Percentiles rank a stretch among this genome's conserved stretches.
These are phyloP conservation scores for Tinea trinotella DNA, from an alignment of 2,888 invertebrate species.

Conservation along the genomic window DNA sequence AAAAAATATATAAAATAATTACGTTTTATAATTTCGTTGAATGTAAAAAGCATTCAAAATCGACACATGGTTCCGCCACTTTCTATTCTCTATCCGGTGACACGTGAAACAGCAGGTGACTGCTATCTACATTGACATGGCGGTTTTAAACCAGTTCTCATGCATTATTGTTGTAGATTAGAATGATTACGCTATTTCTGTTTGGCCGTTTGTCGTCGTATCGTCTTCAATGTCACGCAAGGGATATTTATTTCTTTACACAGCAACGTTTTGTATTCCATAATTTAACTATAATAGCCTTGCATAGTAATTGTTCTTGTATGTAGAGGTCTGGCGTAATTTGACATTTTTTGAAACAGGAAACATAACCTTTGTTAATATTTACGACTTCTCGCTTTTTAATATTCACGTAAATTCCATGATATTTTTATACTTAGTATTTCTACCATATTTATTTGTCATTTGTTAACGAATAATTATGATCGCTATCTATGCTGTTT, in stretches of 20 bases:
- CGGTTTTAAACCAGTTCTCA: neutral
- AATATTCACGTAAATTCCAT: neutral
- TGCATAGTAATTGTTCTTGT: neutral
- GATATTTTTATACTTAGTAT: neutral
- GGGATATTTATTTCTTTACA: conserved; percentile 3
- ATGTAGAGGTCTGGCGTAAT: neutral
- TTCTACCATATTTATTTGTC: neutral
- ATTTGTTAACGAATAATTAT: neutral
- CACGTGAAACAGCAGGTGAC: conserved; percentile 15
- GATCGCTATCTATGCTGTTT: too few relatives aligned
- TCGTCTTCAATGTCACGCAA: conserved; percentile 12
- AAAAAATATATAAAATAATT: too few relatives aligned
- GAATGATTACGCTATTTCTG: conserved; percentile 5
- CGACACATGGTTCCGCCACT: conserved; percentile 11
- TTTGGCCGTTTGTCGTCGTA: neutral
- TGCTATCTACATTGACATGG: conserved; percentile 10
- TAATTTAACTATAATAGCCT: conserved; percentile 1
- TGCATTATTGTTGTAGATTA: neutral
- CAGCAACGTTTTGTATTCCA: conserved; percentile 4
- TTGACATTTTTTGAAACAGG: conserved; percentile 12
- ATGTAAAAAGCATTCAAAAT: conserved; percentile 12
- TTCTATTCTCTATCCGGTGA: conserved; percentile 18
- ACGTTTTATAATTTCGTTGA: neutral
- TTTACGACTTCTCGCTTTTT: neutral
- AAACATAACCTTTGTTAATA: conserved; percentile 9